Base-by-base conservation (phyloP, 35 echinoderm and acorn worm species). In the Heliocidaris erythrogramma region DNA sequence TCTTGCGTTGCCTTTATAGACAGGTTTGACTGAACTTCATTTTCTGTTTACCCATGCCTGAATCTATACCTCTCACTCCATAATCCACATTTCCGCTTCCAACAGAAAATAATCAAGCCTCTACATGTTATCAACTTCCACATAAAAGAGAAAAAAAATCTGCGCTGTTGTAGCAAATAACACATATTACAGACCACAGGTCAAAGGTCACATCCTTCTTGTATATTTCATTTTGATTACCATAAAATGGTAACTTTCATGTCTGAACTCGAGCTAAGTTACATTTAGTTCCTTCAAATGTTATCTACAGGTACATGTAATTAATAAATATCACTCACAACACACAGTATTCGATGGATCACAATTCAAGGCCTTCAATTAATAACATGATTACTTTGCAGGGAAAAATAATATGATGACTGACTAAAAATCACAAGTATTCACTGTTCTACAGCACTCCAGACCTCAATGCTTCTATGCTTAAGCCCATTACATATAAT, bases 241-340 rank as follows among this genome's bases (percentile, higher is more conserved):
- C 65, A 78, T 78, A 78, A 24, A 18, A 78, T 78, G 65, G 24
- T 17, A 21, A 60, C 18, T 60, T 14, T 60, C 59, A 60, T 12
- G 59, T 60, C 2, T 27, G 24, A 17, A 69, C 60, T 27, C 60
- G 2, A 21, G 60, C 60, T 27, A 69, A 27, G 60, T 69, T 69
- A 18, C 60, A 21, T 69, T 69, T 21, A 24, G 65, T 78, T n/a
- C n/a, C 27, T 78, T 78, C 27, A n/a, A 78, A 78, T 78, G 5
- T 78, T 14, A 78, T n/a, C 2, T 78, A 78, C 65, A 78, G 65
- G 8, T 78, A 69, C 16, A 69, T 21, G 27, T 69, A n/a, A 27
- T 78, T 18, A 78, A 78, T 78, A 78, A 78, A 78, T 78, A 78
- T 78, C 65, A 78, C 65, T 78, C 65, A 78, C 65, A 78, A 78